Evolutionary conservation across 2,797 vertebrate species (phyloP).

Genomic region (Cryptoprocta ferox): DNA sequence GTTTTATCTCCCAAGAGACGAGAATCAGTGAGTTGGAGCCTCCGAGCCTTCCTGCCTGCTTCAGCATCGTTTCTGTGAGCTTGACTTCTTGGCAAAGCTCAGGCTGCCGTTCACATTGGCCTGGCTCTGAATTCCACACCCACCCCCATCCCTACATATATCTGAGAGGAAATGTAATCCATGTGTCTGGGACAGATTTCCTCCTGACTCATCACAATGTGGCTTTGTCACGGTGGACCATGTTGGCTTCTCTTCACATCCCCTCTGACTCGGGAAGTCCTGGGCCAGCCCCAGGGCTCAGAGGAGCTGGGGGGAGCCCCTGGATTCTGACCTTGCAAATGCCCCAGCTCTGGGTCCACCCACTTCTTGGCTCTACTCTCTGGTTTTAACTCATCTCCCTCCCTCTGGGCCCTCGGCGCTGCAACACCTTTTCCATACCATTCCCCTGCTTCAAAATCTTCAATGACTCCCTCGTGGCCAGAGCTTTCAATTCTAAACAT

Average conservation of each 20-base stretch:
- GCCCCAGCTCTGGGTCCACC: background rate
- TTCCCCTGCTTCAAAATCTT: background rate
- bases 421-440: background rate
- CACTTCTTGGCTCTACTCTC: background rate
- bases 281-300: background rate
- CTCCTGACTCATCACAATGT: slow-evolving; percentile 7
- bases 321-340: background rate
- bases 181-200: background rate
- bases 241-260: background rate
- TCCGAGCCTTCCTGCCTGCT: background rate
- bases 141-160: background rate
- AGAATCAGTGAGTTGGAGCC: background rate
- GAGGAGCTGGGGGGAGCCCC: background rate
- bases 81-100: background rate
- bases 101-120: background rate
- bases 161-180: slow-evolving; percentile 19
- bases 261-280: background rate
- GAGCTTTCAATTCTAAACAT: background rate
- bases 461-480: background rate
- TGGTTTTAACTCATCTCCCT: background rate
- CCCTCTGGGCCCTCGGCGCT: background rate
- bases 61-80: background rate
- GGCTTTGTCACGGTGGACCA: background rate
- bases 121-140: background rate
- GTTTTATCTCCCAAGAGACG: background rate